Evolutionary conservation across 2,113 vertebrate genomes (phyloP).

Genomic region (Vulpes ferrilata): DNA sequence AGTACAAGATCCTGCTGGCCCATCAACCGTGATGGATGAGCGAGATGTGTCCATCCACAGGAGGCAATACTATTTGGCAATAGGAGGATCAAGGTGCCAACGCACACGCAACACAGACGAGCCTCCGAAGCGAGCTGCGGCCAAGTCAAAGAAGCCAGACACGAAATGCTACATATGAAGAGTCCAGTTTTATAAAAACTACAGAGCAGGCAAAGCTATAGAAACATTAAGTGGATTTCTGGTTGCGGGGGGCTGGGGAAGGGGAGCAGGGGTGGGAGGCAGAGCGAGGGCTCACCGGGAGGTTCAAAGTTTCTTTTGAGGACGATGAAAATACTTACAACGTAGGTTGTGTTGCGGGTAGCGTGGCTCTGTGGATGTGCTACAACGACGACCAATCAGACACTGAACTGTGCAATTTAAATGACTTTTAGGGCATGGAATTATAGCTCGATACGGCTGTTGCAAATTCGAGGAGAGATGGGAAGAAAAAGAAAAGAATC

Average conservation of each 20-base stretch:
- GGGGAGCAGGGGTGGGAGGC: fast-evolving
- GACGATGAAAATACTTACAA: not conserved
- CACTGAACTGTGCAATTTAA: not conserved
- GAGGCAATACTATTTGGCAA: not conserved
- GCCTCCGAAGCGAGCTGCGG: too few relatives aligned
- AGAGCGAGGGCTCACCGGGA: too few relatives aligned
- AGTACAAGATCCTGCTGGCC: too few relatives aligned
- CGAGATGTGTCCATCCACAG: not conserved
- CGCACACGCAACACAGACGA: fast-evolving
- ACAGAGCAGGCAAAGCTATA: not conserved
- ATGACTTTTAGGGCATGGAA: not conserved
- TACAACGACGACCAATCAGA: not conserved
- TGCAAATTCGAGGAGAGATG: not conserved
- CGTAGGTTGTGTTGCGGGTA: not conserved
- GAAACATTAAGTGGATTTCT: not conserved
- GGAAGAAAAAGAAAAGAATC: not conserved
- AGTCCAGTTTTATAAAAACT: not conserved
- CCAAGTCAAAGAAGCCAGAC: not conserved
- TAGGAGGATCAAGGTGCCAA: not conserved
- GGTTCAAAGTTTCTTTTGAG: not conserved
- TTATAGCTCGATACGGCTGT: not conserved
- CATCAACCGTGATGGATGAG: not conserved
- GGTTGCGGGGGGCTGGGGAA: too few relatives aligned
- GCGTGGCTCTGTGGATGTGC: not conserved
- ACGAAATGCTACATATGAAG: not conserved